Conservation (phyloP, 2,797 vertebrate species). For the Gallirallus australis region DNA sequence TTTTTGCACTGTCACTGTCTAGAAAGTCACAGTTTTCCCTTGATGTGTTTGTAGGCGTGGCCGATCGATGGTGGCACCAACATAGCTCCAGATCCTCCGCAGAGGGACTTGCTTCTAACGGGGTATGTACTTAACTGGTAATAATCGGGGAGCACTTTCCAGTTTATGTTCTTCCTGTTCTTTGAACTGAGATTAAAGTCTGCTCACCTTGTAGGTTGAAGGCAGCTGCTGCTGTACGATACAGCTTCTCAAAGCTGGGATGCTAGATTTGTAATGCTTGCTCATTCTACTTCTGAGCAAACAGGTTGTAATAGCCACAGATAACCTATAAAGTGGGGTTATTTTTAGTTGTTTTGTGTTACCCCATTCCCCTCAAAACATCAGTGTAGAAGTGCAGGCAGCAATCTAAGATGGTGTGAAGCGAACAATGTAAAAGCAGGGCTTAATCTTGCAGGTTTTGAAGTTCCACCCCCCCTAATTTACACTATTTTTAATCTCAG, state of each 20-base stretch:
- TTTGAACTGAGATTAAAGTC: not conserved
- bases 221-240: not conserved
- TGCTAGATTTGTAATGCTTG: not conserved
- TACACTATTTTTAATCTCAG: not conserved
- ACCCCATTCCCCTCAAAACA: not conserved
- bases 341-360: not conserved
- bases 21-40: not conserved
- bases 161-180: not conserved
- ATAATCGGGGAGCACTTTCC: not conserved
- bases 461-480: not conserved
- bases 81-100: conserved; percentile 89
- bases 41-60: conserved; percentile 84
- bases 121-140: conserved; percentile 83
- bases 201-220: not conserved
- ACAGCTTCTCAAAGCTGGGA: not conserved
- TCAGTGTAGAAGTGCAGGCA: not conserved
- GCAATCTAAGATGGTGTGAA: not conserved
- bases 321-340: not conserved
- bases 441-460: not conserved
- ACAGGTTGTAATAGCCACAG: not conserved
- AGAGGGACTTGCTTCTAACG: conserved; percentile 96
- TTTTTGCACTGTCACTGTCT: not conserved
- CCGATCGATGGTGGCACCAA: conserved; percentile 93
- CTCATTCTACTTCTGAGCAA: not conserved
- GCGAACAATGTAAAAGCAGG: not conserved